Conservation (phyloP, 2,797 vertebrate species). For the Intellagama lesueurii region DNA sequence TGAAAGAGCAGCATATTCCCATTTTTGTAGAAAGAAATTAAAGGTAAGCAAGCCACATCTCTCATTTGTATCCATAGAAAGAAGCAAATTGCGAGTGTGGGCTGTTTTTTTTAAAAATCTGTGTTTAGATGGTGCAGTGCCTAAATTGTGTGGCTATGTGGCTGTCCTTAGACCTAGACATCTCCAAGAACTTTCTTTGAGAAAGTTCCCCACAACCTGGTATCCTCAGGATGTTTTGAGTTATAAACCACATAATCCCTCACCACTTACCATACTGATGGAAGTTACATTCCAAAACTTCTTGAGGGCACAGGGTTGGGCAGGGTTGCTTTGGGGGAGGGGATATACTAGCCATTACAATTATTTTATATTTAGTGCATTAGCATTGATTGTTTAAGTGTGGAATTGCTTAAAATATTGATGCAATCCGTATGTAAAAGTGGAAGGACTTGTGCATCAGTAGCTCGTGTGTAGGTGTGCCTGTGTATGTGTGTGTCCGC, state of each 20-base stretch:
- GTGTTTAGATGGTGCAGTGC: slow-evolving; percentile 1
- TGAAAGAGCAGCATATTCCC: slow-evolving; percentile 66
- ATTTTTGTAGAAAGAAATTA: slow-evolving; percentile 51
- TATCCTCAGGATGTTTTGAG: neutral
- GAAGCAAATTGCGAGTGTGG: rapidly evolving
- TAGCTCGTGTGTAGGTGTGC: slow-evolving; percentile 49
- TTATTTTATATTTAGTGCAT: slow-evolving; percentile 55
- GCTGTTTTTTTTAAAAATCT: neutral
- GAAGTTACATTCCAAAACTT: neutral
- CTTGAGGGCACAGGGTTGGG: neutral
- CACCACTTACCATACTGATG: neutral
- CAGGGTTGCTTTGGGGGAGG: neutral
- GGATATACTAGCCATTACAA: slow-evolving; percentile 37
- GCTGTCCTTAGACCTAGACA: neutral
- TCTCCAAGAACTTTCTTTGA: neutral
- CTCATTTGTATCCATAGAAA: neutral
- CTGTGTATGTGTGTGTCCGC: neutral
- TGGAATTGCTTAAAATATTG: slow-evolving; percentile 76
- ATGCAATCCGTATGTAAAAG: slow-evolving; percentile 76
- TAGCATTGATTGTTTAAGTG: slow-evolving; percentile 67
- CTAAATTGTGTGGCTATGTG: neutral
- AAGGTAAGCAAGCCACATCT: slow-evolving; percentile 60
- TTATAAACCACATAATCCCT: neutral
- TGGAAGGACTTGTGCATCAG: slow-evolving; percentile 73
- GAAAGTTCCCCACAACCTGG: no score